Evolutionary conservation across 2,113 vertebrate genomes (phyloP), one percentile per base, ranked within the genome.

Genomic region (Nothoprocta perdicaria): DNA sequence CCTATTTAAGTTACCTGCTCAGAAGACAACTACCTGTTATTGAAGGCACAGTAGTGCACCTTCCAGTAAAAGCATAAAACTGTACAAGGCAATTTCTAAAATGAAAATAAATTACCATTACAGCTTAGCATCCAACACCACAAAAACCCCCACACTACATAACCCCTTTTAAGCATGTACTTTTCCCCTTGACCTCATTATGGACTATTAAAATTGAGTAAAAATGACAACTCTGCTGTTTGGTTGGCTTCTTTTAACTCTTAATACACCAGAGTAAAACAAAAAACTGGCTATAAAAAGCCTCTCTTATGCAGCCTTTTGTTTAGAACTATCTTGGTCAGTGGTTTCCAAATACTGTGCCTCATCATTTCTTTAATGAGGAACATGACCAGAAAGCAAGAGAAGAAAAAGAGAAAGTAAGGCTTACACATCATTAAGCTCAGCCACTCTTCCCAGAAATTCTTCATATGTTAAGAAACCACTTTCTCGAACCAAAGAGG

Each of bases 341-440:
- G 38, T 63, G 33, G 23, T 83, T 87, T 80, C 53, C 68, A 84
- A 26, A 79, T 3, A 86, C 62, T 6, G 31, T 78, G 38, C 48
- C 4, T 19, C 0, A 1, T 17, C 62, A 66, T 71, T 52, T 65
- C 40, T 46, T 46, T 76, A 73, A 80, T 8, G 35, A 84, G 81
- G 35, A 89, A 66, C 43, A 5, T 1, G 13, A 17, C 67, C 66
- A 52, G 55, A 84, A 65, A 60, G 33, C 52, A 31, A 10, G 63
- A 77, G 41, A 27, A 60, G 24, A 80, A 93, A 23, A 45, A 92
- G 87, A 88, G 58, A 66, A 94, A 94, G 80, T 53, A 65, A 92
- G 52, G 27, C 99, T 99, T 98, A 99, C 99, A 99, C 97, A 45
- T 99, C 99, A 87, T 99, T 99, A 33, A 99, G 98, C 95, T 99